Evolutionary conservation across 2,888 invertebrate genomes (phyloP).

Genomic region (Phengaris alcon): DNA sequence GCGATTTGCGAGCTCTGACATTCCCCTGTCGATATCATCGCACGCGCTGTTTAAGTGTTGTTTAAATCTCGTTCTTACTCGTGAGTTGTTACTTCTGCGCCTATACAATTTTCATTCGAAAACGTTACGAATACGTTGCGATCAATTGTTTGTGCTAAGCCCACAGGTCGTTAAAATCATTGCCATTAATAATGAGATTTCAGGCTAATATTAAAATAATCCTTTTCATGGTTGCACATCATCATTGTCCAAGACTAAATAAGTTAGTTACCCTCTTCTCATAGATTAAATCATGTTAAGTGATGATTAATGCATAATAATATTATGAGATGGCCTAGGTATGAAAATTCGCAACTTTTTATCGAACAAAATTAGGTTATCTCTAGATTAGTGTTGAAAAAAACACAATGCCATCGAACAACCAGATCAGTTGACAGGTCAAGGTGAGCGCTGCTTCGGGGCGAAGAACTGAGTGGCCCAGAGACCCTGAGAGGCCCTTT

Average conservation of each 20-base stretch:
- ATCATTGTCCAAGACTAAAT: no score
- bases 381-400: conserved; percentile 9
- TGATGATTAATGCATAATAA: neutral
- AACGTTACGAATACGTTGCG: no score
- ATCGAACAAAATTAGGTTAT: conserved; percentile 13
- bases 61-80: neutral
- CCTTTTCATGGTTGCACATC: no score
- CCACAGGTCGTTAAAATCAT: no score
- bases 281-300: no score
- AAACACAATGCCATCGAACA: conserved; percentile 9
- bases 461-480: conserved; percentile 59
- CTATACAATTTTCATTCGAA: no score
- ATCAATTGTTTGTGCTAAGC: no score
- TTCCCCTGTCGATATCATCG: conserved; percentile 13
- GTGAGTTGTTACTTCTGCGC: no score
- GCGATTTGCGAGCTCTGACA: conserved; percentile 5
- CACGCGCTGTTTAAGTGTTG: neutral
- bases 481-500: conserved; percentile 39
- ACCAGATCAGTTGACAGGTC: conserved; percentile 55
- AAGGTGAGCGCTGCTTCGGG: conserved; percentile 56
- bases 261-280: no score
- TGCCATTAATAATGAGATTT: no score
- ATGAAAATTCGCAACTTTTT: neutral
- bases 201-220: no score
- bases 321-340: neutral